A percentile compares a stretch with the other conserved stretches of the same genome.
Evolutionary conservation across 2,797 vertebrate species (phyloP).

Genomic region (Dendrocincla fuliginosa): DNA sequence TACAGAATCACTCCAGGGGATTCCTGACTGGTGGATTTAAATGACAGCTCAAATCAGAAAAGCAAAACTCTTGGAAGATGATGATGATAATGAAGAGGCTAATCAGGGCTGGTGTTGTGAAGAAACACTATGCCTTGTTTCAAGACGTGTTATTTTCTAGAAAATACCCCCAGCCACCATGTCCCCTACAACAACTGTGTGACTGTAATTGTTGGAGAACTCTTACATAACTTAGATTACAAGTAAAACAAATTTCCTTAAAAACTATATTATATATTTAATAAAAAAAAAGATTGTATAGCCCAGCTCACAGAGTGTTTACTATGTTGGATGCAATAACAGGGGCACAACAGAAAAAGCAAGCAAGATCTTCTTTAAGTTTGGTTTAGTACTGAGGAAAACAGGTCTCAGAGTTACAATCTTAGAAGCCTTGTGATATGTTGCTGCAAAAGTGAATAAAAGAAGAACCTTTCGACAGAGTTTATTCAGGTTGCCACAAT

Average conservation of each 20-base stretch:
- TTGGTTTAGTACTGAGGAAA: not conserved
- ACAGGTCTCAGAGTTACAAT: not conserved
- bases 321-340: not conserved
- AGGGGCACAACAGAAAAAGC: not conserved
- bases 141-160: not conserved
- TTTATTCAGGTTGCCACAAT: not conserved
- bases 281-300: not conserved
- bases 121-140: not conserved
- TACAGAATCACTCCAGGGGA: not conserved
- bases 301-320: not conserved
- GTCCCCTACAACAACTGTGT: not conserved
- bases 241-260: not conserved
- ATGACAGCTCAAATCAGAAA: not conserved
- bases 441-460: not conserved
- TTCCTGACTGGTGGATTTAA: slow-evolving; percentile 6
- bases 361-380: not conserved
- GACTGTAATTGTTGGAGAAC: not conserved
- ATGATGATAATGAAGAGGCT: not conserved
- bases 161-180: rapidly evolving
- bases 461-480: not conserved
- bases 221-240: not conserved
- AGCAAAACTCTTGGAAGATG: not conserved
- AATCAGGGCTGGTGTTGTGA: not conserved
- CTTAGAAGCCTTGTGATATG: not conserved
- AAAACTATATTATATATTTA: not conserved